Conservation (phyloP, 2,888 invertebrate genomes). For the Bimastos eiseni region DNA sequence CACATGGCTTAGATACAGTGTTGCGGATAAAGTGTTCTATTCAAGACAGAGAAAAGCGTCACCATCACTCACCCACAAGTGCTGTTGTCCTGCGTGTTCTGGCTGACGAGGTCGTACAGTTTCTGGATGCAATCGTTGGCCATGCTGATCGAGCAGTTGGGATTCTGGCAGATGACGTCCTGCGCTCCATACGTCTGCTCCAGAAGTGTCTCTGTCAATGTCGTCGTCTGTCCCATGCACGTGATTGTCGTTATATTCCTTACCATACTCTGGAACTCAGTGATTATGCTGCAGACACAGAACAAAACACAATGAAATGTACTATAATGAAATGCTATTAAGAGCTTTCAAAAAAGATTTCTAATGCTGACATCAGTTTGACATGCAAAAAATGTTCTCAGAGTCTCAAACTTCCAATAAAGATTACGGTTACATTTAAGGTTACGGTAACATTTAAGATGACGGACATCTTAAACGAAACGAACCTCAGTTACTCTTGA, state of each 20-base stretch:
- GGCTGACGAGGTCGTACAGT: background rate
- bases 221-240: background rate
- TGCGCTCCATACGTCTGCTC: slow-evolving; percentile 6
- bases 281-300: background rate
- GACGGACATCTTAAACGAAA: too few relatives aligned
- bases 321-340: too few relatives aligned
- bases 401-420: background rate
- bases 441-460: too few relatives aligned
- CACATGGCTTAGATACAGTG: too few relatives aligned
- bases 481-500: background rate
- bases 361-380: background rate
- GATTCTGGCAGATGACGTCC: slow-evolving; percentile 13
- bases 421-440: background rate
- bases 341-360: background rate
- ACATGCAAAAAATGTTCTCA: background rate
- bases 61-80: background rate
- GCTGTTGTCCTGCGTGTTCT: background rate
- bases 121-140: background rate
- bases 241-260: background rate
- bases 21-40: too few relatives aligned
- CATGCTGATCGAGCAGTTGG: slow-evolving; percentile 16
- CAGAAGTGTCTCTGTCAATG: background rate
- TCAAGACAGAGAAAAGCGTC: background rate
- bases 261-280: background rate
- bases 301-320: background rate